Conservation (phyloP, 1,140 invertebrate species). For the Drosophila mayri region DNA sequence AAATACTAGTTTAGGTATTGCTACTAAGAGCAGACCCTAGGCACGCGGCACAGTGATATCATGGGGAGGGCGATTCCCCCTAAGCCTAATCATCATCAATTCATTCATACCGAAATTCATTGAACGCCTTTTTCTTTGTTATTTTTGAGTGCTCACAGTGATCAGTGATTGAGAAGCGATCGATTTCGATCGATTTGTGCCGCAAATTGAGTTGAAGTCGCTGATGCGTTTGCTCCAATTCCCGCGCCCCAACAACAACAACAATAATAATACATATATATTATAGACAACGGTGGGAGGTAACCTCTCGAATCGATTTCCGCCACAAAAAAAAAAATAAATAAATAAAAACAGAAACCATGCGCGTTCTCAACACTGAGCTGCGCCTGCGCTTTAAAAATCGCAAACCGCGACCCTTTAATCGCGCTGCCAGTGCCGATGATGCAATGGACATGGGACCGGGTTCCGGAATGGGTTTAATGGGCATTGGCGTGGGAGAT, state of each 20-base stretch:
- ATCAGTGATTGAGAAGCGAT: conserved; percentile 30
- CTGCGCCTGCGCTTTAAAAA: conserved; percentile 80
- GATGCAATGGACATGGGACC: conserved; percentile 51
- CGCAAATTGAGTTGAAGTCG: conserved; percentile 54
- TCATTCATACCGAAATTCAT: conserved; percentile 14
- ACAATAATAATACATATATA: conserved; percentile 6
- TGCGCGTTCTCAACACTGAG: conserved; percentile 76
- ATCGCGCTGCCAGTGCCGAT: conserved; percentile 78
- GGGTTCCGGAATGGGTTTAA: background rate
- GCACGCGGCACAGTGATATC: conserved; percentile 46
- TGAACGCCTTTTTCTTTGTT: conserved; percentile 21
- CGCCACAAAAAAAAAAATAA: background rate
- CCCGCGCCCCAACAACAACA: conserved; percentile 28
- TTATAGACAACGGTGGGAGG: background rate
- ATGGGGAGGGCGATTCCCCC: conserved; percentile 22
- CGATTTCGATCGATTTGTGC: conserved; percentile 27
- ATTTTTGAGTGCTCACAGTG: conserved; percentile 21
- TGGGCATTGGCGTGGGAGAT: conserved; percentile 11
- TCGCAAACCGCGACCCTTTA: conserved; percentile 78
- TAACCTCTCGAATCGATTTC: conserved; percentile 26
- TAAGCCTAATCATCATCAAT: conserved; percentile 4
- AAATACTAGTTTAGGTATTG: conserved; percentile 2
- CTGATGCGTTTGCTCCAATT: conserved; percentile 72
- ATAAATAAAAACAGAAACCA: conserved; percentile 8
- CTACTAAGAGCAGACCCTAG: background rate